Conservation (phyloP, 1,140 invertebrate species). For the Drosophila sproati region DNA sequence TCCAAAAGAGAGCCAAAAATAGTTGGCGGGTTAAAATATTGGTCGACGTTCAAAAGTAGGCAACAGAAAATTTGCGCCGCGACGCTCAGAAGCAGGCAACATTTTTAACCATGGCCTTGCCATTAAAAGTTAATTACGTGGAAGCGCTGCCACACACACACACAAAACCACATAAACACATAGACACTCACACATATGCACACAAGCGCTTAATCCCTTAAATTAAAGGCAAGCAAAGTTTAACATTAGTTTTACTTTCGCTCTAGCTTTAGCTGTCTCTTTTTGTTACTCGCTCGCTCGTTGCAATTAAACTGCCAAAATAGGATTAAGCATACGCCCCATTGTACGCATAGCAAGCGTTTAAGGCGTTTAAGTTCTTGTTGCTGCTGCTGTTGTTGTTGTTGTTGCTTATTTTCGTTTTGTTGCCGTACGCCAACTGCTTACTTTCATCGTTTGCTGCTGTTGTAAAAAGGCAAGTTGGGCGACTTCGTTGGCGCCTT, state of each 20-base stretch:
- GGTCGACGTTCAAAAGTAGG: conserved; percentile 22
- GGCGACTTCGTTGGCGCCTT: conserved; percentile 14
- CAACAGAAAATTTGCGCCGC: conserved; percentile 18
- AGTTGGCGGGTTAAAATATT: conserved; percentile 10
- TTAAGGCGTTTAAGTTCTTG: conserved; percentile 66
- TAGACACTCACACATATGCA: conserved; percentile 10
- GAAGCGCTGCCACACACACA: conserved; percentile 44
- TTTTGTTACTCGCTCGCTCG: neutral
- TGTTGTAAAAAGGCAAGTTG: conserved; percentile 7
- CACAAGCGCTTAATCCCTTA: conserved; percentile 11
- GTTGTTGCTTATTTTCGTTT: conserved; percentile 9
- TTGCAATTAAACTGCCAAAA: conserved; percentile 73
- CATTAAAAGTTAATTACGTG: conserved; percentile 76
- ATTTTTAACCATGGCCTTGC: conserved; percentile 43
- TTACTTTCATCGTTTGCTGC: neutral
- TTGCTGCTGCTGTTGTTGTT: conserved; percentile 18
- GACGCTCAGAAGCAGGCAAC: conserved; percentile 46
- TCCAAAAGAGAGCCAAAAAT: conserved; percentile 41
- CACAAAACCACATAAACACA: conserved; percentile 8
- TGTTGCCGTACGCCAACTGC: neutral
- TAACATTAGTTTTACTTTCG: conserved; percentile 44
- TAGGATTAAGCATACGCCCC: conserved; percentile 74
- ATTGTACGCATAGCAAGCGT: conserved; percentile 53
- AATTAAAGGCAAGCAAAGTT: conserved; percentile 44
- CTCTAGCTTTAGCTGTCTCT: neutral